Percentiles rank a stretch among this genome's conserved stretches.
phyloP scores from a whole-genome alignment of 2,888 invertebrate species.

The Spisula subtruncata region DNA sequence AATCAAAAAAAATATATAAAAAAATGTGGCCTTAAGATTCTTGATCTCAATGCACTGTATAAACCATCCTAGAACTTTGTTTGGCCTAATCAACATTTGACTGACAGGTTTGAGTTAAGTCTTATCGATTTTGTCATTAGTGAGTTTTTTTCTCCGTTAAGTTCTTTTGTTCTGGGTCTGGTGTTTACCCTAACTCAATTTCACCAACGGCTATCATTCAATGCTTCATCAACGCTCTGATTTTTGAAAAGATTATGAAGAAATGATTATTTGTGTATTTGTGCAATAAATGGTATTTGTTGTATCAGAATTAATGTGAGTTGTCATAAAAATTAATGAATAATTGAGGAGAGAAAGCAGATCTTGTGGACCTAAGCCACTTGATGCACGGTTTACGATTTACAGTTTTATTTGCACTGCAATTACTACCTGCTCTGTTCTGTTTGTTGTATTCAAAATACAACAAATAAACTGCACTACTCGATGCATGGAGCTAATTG shows the following conservation, averaged over 20 bases:
- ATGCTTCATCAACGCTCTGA: neutral
- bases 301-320: neutral
- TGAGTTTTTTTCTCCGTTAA: neutral
- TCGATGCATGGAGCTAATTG: neutral
- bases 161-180: neutral
- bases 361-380: neutral
- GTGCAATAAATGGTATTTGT: neutral
- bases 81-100: slow-evolving; percentile 22
- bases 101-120: neutral
- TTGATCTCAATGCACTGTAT: neutral
- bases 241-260: neutral
- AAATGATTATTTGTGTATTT: neutral
- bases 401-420: neutral
- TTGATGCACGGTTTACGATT: slow-evolving; percentile 15
- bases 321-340: neutral
- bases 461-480: neutral
- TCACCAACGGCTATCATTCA: neutral
- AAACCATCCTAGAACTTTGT: neutral
- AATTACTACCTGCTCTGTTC: neutral
- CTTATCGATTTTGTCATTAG: slow-evolving; percentile 17
- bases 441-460: neutral
- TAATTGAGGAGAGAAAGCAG: neutral
- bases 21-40: too few relatives aligned
- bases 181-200: neutral
- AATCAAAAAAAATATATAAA: too few relatives aligned